Evolutionary conservation across 1,140 invertebrate species (phyloP).

Genomic region (Geopemphigus sp.): DNA sequence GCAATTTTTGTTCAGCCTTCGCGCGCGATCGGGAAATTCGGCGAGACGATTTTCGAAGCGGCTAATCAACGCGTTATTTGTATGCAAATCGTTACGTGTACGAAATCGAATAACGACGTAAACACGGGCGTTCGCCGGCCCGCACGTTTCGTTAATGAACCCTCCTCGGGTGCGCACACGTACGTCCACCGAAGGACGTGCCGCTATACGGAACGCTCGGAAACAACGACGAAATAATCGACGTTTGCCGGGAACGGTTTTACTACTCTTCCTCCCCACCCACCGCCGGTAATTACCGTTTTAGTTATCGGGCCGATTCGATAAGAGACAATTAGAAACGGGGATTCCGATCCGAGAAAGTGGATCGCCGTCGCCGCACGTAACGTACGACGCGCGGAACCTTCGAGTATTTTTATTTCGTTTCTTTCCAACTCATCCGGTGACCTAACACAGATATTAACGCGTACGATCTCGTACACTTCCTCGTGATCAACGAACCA

Average conservation of each 20-base stretch:
- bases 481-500: slow-evolving; percentile 44
- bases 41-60: slow-evolving; percentile 10
- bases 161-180: no score
- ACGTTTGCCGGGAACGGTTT: no score
- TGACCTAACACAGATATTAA: slow-evolving; percentile 29
- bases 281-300: no score
- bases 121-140: no score
- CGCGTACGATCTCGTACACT: slow-evolving; percentile 22
- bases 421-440: slow-evolving; percentile 1
- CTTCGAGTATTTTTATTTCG: neutral
- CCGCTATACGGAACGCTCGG: no score
- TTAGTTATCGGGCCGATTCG: no score
- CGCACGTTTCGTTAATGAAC: slow-evolving; percentile 13
- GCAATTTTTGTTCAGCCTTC: no score
- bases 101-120: neutral
- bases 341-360: no score
- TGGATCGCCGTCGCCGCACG: neutral
- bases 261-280: no score
- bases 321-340: neutral
- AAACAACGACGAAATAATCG: no score
- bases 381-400: neutral
- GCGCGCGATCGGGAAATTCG: no score
- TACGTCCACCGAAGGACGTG: no score
- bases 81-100: slow-evolving; percentile 12
- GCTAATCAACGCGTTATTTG: slow-evolving; percentile 21